These are phyloP conservation scores for Pristionchus arcanus DNA, from an alignment of 2,888 invertebrate species.

Conservation along the genomic window DNA sequence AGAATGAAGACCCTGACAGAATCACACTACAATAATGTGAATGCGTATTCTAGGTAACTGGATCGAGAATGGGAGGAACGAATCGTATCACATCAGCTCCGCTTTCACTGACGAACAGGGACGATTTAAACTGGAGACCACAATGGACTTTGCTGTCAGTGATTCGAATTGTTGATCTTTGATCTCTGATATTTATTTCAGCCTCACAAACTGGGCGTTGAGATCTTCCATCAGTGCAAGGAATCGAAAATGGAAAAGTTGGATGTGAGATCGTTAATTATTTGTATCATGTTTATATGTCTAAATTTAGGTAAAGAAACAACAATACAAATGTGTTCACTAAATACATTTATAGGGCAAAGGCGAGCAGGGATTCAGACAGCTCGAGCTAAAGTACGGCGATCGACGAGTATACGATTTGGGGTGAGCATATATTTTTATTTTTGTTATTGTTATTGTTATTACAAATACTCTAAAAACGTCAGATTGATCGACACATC, in stretches of 20 bases:
- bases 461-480: not conserved
- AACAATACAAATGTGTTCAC: not conserved
- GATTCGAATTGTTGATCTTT: not conserved
- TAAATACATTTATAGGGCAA: not conserved
- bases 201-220: not conserved
- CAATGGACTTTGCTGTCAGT: slow-evolving; percentile 28
- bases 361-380: not conserved
- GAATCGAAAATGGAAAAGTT: slow-evolving; percentile 3
- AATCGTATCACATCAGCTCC: not conserved
- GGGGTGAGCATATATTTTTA: not conserved
- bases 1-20: no score
- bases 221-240: slow-evolving; percentile 36
- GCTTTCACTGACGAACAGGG: slow-evolving; percentile 20
- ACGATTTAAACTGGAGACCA: slow-evolving; percentile 8
- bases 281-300: not conserved
- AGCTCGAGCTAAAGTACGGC: slow-evolving; percentile 21
- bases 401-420: slow-evolving; percentile 24
- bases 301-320: not conserved
- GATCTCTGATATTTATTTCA: not conserved
- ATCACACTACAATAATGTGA: no score
- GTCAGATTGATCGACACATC: slow-evolving; percentile 23
- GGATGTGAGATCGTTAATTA: not conserved
- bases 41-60: no score
- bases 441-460: not conserved
- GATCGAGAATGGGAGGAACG: no score